Base-by-base conservation (phyloP, 1,140 invertebrate genomes). In the Drosophila fuyamai region DNA sequence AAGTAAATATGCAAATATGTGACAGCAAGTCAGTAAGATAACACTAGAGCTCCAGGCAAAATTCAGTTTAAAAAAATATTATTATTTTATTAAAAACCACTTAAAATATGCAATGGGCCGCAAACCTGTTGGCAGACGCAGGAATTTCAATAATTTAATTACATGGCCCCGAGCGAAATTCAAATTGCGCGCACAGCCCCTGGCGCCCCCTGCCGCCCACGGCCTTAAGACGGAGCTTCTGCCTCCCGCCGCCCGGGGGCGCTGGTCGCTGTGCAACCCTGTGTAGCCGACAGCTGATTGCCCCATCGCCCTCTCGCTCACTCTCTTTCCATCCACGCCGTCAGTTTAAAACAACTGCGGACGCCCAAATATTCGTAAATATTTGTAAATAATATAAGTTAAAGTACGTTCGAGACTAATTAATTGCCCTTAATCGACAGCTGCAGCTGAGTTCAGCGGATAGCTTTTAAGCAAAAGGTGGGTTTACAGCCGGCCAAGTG, bases 321-420 rank as follows among this genome's bases (percentile, higher is more conserved):
- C 61, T 63, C 66, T 81, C 66, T 81, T 62, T 81, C 66, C 51
- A 58, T 81, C 74, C 81, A 81, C 79, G 74, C 57, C 73, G 60
- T 60, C 77, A 65, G 55, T 63, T 53, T 48, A 40, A 73, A 60
- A 38, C 60, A 14, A 56, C 36, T 29, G 53, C 27, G 32, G 48
- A 43, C 41, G 40, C 62, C 10, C 4, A 54, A 63, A 38, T 41
- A 38, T 36, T 67, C 57, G 70, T 72, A 73, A 73, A 73, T 73
- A 72, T 51, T 71, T 66, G 40, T 68, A 70, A 54, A 32, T 47
- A 41, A 18, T 5, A 16, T 4, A 1, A 14, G 3, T 23, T 38
- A 4, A 66, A 29, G 29, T 29, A 7, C 38, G 10, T 1, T 4
- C 7, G 8, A 1, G 2, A 1, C 0, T 18, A 38, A 14, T n/a